These are phyloP conservation scores for Aplochiton taeniatus DNA, from an alignment of 2,797 vertebrate genomes.

Conservation along the genomic window DNA sequence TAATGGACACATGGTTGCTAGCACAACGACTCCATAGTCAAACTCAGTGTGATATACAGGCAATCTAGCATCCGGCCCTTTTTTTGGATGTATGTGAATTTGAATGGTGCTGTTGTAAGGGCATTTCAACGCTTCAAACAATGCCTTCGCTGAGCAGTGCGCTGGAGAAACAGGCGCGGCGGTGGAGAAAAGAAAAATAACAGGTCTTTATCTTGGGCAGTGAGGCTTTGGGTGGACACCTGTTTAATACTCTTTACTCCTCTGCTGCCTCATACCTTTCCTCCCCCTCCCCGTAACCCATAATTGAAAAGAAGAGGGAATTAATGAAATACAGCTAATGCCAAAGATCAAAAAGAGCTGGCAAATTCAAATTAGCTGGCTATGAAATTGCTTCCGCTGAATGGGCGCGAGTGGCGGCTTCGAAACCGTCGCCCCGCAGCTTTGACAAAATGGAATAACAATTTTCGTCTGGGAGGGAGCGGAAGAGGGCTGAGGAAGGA, in stretches of 20 bases:
- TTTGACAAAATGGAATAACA: conserved; percentile 38
- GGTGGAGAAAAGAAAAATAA: background rate
- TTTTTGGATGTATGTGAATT: too few relatives aligned
- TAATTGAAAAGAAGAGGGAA: conserved; percentile 64
- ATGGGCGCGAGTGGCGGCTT: conserved; percentile 41
- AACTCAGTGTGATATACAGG: too few relatives aligned
- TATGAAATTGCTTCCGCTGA: conserved; percentile 59
- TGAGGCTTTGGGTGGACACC: background rate
- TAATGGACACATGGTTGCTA: too few relatives aligned
- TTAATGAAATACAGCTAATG: conserved; percentile 65
- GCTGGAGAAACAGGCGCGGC: too few relatives aligned
- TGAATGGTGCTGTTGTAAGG: too few relatives aligned
- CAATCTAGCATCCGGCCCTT: too few relatives aligned
- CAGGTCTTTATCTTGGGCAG: background rate
- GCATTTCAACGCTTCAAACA: too few relatives aligned
- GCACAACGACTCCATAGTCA: too few relatives aligned
- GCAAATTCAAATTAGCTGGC: conserved; percentile 60
- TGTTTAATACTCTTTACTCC: background rate
- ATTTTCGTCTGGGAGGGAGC: conserved; percentile 17
- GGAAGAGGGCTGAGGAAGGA: background rate
- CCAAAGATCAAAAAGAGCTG: conserved; percentile 59
- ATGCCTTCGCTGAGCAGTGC: too few relatives aligned
- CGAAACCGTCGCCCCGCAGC: conserved; percentile 39
- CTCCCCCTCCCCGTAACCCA: conserved; percentile 39
- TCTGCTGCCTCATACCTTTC: background rate